Percentiles rank a stretch among this genome's conserved stretches.
Evolutionary conservation across 2,113 vertebrate species (phyloP).

Genomic region (Anhinga anhinga): DNA sequence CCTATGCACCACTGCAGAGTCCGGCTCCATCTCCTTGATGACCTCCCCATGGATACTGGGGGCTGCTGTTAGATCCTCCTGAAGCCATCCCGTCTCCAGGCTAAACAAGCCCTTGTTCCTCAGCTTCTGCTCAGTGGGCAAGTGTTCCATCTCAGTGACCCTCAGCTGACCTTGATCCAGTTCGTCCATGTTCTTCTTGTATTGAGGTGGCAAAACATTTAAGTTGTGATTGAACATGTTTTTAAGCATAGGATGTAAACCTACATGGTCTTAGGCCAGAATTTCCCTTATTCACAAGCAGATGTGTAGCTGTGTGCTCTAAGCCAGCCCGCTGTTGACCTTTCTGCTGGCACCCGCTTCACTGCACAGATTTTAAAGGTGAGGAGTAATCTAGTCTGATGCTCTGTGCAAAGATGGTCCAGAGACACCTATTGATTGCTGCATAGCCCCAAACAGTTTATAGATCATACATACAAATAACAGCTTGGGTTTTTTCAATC

Average conservation of each 20-base stretch:
- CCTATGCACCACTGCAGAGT: background rate
- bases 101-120: background rate
- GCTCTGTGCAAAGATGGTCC: background rate
- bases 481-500: background rate
- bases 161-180: background rate
- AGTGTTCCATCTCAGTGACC: fast-evolving
- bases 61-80: background rate
- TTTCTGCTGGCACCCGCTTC: background rate
- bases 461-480: background rate
- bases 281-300: background rate
- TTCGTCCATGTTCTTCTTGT: background rate
- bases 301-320: background rate
- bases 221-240: background rate
- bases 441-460: background rate
- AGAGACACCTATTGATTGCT: background rate
- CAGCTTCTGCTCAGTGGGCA: background rate
- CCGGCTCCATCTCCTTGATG: background rate
- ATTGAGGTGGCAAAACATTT: background rate
- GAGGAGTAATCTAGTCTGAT: background rate
- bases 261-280: background rate
- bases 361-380: background rate
- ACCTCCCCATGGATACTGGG: background rate
- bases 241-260: background rate
- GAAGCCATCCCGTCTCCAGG: background rate
- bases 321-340: background rate